Evolutionary conservation across 2,797 vertebrate genomes (phyloP).

Genomic region (Cuculus canorus): DNA sequence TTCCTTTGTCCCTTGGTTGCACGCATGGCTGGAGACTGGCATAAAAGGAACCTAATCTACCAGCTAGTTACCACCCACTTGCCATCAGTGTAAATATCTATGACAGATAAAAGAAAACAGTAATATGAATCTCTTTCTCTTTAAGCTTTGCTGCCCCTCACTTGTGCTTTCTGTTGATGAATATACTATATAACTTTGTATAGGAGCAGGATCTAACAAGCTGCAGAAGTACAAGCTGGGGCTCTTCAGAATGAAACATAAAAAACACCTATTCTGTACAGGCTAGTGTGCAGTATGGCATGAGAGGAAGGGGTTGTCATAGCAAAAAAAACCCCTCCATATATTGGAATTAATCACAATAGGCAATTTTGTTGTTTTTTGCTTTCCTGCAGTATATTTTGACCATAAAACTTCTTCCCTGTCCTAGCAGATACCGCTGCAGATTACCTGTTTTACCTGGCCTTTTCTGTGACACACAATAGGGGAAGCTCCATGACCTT

Average conservation of each 20-base stretch:
- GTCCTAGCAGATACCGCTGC: not conserved
- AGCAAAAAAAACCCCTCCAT: not conserved
- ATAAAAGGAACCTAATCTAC: not conserved
- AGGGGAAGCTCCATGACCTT: not conserved
- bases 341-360: not conserved
- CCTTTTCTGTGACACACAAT: not conserved
- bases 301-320: not conserved
- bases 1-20: not conserved
- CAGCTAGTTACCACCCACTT: not conserved
- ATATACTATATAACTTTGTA: not conserved
- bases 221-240: not conserved
- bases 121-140: not conserved
- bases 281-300: not conserved
- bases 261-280: not conserved
- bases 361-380: not conserved
- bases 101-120: not conserved
- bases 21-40: not conserved
- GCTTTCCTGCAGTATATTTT: not conserved
- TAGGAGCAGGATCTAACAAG: not conserved
- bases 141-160: not conserved
- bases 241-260: not conserved
- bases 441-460: not conserved
- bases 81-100: not conserved
- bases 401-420: not conserved
- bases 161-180: not conserved